Percentiles rank a stretch among this genome's conserved stretches.
phyloP scores from a whole-genome alignment of 2,113 vertebrate species.

The Entomyzon cyanotis region DNA sequence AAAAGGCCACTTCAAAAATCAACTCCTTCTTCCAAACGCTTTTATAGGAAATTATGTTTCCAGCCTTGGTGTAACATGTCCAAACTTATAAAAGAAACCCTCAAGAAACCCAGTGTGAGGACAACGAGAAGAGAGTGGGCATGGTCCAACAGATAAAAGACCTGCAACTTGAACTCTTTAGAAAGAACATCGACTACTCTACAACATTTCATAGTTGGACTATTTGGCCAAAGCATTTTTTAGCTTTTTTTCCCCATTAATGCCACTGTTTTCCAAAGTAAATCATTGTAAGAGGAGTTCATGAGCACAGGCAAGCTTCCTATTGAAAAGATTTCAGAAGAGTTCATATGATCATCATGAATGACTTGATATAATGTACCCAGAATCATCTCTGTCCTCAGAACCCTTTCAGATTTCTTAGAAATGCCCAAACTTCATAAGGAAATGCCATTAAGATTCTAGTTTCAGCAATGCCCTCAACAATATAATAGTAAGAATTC shows the following conservation, averaged over 20 bases:
- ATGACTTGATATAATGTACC: background rate
- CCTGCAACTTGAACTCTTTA: background rate
- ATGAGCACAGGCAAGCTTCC: background rate
- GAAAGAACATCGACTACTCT: background rate
- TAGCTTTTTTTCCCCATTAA: background rate
- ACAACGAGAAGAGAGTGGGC: background rate
- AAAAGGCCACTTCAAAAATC: background rate
- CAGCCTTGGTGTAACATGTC: background rate
- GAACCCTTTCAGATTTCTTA: background rate
- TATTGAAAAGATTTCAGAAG: background rate
- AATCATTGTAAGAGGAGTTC: background rate
- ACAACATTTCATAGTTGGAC: background rate
- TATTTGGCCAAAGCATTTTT: background rate
- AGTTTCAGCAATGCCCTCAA: background rate
- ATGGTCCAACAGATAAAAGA: background rate
- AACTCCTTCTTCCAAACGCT: background rate
- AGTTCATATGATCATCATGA: background rate
- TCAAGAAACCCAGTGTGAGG: rapidly evolving
- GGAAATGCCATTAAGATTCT: background rate
- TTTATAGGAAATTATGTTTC: background rate
- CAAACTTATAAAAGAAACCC: background rate
- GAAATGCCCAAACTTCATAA: background rate
- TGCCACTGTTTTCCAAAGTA: background rate
- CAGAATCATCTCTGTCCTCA: background rate
- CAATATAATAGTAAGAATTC: background rate